A percentile compares a stretch with the other conserved stretches of the same genome.
Evolutionary conservation across 2,113 vertebrate species (phyloP).

Genomic region (Choloepus hoffmanni): DNA sequence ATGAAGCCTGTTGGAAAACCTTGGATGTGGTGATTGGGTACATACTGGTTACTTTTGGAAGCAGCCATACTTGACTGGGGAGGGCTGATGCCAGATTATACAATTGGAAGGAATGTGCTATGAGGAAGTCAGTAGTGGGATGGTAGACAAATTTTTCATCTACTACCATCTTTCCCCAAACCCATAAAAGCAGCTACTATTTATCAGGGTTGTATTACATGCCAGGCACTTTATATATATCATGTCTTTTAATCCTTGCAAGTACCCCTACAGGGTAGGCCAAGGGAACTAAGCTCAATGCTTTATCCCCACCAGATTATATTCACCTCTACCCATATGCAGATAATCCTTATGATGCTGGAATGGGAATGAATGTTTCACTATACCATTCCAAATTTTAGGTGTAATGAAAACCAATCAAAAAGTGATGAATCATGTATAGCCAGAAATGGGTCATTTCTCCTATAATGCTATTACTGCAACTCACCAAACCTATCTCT

Average conservation of each 20-base stretch:
- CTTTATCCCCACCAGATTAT: not conserved
- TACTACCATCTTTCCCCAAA: not conserved
- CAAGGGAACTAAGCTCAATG: constrained; percentile 36
- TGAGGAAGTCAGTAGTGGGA: not conserved
- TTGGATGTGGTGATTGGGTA: not conserved
- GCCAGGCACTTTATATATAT: not conserved
- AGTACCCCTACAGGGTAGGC: not conserved
- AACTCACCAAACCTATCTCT: not conserved
- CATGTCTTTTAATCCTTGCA: not conserved
- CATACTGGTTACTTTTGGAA: constrained; percentile 23
- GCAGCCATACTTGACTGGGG: not conserved
- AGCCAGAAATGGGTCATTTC: constrained; percentile 30
- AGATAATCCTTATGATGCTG: not conserved
- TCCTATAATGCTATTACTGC: not conserved
- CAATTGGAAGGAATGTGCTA: constrained; percentile 11
- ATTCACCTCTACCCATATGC: not conserved
- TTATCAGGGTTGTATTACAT: constrained; percentile 1
- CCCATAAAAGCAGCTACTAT: not conserved
- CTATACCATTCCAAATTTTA: constrained; percentile 38
- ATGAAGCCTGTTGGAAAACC: constrained; percentile 15
- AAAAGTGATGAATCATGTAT: constrained; percentile 35
- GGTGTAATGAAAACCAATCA: not conserved
- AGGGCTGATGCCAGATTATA: not conserved
- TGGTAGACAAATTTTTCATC: not conserved
- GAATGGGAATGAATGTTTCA: constrained; percentile 29